Conservation (phyloP, 1,140 invertebrate species). For the Tetraneura akinire region DNA sequence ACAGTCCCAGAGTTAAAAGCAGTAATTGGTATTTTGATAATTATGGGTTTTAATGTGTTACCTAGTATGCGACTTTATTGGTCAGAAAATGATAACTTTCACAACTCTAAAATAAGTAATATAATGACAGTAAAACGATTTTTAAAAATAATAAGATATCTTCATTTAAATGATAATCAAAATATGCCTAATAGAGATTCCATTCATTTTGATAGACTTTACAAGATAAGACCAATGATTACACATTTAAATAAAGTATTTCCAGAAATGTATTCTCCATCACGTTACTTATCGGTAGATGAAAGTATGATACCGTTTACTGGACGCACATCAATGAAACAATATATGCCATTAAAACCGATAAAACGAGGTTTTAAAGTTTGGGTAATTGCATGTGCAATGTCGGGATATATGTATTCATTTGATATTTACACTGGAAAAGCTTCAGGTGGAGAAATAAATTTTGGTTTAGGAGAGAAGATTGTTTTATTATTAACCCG, state of each 20-base stretch:
- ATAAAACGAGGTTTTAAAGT: not conserved
- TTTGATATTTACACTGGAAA: not conserved
- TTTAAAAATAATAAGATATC: conserved; percentile 50
- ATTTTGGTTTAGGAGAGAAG: not conserved
- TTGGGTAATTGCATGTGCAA: not conserved
- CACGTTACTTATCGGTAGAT: no score
- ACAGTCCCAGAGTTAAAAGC: conserved; percentile 43
- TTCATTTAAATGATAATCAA: conserved; percentile 53
- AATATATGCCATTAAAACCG: not conserved
- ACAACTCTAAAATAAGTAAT: conserved; percentile 42
- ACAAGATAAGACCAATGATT: conserved; percentile 10
- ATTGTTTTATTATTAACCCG: not conserved
- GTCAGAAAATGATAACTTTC: conserved; percentile 52
- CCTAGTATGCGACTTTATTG: conserved; percentile 50
- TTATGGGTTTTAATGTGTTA: conserved; percentile 52
- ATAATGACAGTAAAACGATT: conserved; percentile 53
- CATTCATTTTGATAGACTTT: conserved; percentile 51
- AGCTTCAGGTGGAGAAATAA: not conserved
- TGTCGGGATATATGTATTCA: not conserved
- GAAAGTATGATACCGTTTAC: no score
- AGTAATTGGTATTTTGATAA: conserved; percentile 52
- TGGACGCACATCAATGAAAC: no score
- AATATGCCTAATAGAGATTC: conserved; percentile 43
- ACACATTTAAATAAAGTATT: conserved; percentile 15
- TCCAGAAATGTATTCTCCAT: conserved; percentile 2